Evolutionary conservation across 2,797 vertebrate genomes (phyloP), one percentile per base, ranked within the genome.

Genomic region (Coccyzus lansbergi): DNA sequence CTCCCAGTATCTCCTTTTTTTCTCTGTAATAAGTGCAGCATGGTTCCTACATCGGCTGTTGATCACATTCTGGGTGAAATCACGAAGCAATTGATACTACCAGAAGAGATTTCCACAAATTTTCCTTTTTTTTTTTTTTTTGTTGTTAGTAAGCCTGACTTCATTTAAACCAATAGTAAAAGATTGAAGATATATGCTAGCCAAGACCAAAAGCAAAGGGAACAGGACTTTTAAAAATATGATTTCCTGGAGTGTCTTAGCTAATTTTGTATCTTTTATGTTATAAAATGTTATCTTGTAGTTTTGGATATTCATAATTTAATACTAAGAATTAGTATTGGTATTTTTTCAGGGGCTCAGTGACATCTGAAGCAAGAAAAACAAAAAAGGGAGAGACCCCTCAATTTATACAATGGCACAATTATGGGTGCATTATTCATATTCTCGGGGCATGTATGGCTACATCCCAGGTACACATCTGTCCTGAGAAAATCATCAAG

Each of bases 381-480:
- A 80, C 9, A 83, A 88, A 26, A 56, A 12, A 56, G 1, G 1
- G 0, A 34, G 19, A 14, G 29, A 3, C 46, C 44, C 17, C 44
- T 3, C 15, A 9, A 3, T 84, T 86, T 79, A 24, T 56, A 31
- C 9, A 49, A 1, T 40, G 31, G 19, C 49, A 77, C 9, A 55
- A 11, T 76, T 44, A n/a, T 7, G 7, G 5, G 12, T 62, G n/a
- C 4, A 4, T 46, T 64, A 21, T 72, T 81, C 0, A 0, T 64
- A 26, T 56, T 86, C 12, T 87, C 49, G 53, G 36, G 5, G 7
- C 21, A 5, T 89, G 53, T 33, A 58, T 34, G 10, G 18, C 36
- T 42, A 33, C n/a, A 36, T 75, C 58, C 18, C 24, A 81, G n/a
- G 18, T 38, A 20, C 86, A 34, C 15, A 60, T 34, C 28, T 51